Evolutionary conservation across 2,797 vertebrate species (phyloP).

Genomic region (Macropus fuliginosus): DNA sequence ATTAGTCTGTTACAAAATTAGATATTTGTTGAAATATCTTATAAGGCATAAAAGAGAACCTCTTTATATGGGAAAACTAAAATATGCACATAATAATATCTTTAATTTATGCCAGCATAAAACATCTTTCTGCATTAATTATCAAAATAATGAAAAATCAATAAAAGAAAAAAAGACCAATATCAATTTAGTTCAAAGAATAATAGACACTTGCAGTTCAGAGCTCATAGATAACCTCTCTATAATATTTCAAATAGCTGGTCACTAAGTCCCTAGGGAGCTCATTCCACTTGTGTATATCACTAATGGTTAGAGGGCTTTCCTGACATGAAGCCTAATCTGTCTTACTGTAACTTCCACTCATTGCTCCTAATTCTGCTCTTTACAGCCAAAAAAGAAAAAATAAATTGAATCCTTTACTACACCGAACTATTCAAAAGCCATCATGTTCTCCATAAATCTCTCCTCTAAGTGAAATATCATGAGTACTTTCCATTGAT

Average conservation of each 20-base stretch:
- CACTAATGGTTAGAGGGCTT: neutral
- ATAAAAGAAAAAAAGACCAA: neutral
- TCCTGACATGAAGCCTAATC: neutral
- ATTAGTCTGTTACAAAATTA: neutral
- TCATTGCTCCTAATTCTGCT: neutral
- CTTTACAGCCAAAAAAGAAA: neutral
- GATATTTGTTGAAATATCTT: neutral
- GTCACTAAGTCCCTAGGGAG: neutral
- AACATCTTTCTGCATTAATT: neutral
- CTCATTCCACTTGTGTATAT: neutral
- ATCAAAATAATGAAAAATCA: neutral
- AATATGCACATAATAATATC: neutral
- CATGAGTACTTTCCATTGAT: neutral
- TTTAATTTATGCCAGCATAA: neutral
- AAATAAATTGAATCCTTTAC: neutral
- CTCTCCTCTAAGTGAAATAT: neutral
- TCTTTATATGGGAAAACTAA: neutral
- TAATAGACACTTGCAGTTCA: neutral
- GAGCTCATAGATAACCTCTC: neutral
- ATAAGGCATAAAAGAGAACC: neutral
- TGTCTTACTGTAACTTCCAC: neutral
- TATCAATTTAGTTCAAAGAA: neutral
- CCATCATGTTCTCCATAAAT: neutral
- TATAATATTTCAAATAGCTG: neutral
- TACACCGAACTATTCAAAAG: neutral